These are phyloP conservation scores for Meiosimyza platycephala DNA, from an alignment of 2,888 invertebrate species.

Conservation along the genomic window DNA sequence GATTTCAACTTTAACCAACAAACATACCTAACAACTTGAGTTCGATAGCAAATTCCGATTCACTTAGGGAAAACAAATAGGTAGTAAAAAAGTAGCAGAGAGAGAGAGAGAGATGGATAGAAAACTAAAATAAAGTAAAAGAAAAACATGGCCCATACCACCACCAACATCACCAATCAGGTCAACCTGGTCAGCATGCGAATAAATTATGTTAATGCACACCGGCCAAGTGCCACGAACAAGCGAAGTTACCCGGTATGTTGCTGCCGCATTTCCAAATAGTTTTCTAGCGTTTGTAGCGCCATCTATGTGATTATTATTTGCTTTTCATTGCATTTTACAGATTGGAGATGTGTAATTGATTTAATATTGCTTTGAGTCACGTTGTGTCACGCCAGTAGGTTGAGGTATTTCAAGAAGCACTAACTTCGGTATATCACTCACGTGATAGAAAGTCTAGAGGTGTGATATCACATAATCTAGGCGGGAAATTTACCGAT, in stretches of 20 bases:
- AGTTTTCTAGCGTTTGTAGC: slow-evolving; percentile 32
- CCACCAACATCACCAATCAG: slow-evolving; percentile 35
- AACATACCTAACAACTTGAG: slow-evolving; percentile 4
- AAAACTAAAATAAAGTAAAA: not conserved
- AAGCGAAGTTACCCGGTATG: slow-evolving; percentile 1
- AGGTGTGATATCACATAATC: too few relatives aligned
- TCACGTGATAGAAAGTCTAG: too few relatives aligned
- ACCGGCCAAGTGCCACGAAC: not conserved
- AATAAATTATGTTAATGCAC: slow-evolving; percentile 46
- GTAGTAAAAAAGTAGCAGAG: not conserved
- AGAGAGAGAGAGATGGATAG: not conserved
- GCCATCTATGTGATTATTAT: slow-evolving; percentile 43
- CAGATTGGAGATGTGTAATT: too few relatives aligned
- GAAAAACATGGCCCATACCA: not conserved
- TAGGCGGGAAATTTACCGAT: too few relatives aligned
- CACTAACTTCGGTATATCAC: too few relatives aligned
- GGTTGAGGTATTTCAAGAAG: too few relatives aligned
- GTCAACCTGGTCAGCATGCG: slow-evolving; percentile 43
- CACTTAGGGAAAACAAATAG: slow-evolving; percentile 22
- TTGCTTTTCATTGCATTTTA: slow-evolving; percentile 5
- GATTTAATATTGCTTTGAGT: too few relatives aligned
- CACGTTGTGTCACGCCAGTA: too few relatives aligned
- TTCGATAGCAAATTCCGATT: slow-evolving; percentile 13
- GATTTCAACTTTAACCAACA: slow-evolving; percentile 20
- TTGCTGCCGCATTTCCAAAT: slow-evolving; percentile 37